Base-by-base conservation (phyloP, 2,113 vertebrate species). In the Takifugu bimaculatus region DNA sequence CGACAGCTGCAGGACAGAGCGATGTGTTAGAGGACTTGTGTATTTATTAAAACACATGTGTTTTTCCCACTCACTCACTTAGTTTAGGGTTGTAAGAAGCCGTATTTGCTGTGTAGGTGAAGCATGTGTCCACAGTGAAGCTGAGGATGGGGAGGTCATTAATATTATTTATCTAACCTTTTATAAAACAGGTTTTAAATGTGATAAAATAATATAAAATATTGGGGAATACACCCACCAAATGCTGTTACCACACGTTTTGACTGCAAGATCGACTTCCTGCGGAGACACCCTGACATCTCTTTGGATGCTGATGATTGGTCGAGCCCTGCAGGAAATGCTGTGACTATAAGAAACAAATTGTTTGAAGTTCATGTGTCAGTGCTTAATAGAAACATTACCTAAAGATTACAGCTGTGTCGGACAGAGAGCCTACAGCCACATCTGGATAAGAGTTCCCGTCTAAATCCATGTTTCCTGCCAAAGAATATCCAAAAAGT, bases 401-500 rank as follows among this genome's bases (percentile, higher is more conserved):
- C 97, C 97, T 96, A 87, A 93, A 99, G 70, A 99, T 87, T 3
- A 94, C 86, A 7, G 93, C 93, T 12, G 92, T 84, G 81, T 98
- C 96, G 11, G 95, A 95, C 72, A 99, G 89, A 26, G 96, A 98
- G 20, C 97, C 97, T 45, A 98, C 90, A 56, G 94, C 97, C 74
- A 99, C 70, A 61, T 99, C 97, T 49, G 97, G 96, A 68, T 99
- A 99, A 14, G 87, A 90, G 85, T 99, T 99, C 60, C 80, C 77
- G 72, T 99, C 97, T 78, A 99, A 78, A 80, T 99, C 97, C 94
- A 98, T 94, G 80, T 95, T 94, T 62, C 96, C 97, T 62, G 94
- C 93, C 85, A 99, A 85, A 56, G 96, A 99, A 79, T 98, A 98
- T 57, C 97, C 97, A 86, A 99, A 99, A 50, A 90, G 91, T 29